These are phyloP conservation scores for Streptopelia turtur DNA, from an alignment of 2,797 vertebrate genomes.

Conservation along the genomic window DNA sequence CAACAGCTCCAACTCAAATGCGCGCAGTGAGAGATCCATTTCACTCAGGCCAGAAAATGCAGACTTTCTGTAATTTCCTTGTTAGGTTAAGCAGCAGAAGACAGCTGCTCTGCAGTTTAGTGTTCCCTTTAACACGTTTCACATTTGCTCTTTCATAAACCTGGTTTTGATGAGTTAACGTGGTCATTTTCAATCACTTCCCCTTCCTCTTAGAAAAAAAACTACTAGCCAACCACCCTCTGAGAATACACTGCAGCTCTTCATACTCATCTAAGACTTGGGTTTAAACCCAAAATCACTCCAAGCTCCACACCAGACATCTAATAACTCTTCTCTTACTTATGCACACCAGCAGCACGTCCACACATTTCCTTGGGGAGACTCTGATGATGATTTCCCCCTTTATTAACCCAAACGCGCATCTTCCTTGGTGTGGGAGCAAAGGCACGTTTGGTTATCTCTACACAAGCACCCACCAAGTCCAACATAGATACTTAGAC, in stretches of 20 bases:
- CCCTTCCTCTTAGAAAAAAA: background rate
- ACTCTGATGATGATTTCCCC: background rate
- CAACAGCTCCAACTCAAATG: accelerated
- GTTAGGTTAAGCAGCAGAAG: background rate
- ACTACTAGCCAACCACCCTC: background rate
- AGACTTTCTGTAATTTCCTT: background rate
- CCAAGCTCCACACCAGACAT: background rate
- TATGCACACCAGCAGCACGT: background rate
- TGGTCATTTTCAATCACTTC: background rate
- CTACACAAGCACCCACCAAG: background rate
- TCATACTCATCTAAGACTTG: background rate
- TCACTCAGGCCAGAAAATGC: accelerated
- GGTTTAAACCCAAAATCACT: background rate
- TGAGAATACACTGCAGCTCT: background rate
- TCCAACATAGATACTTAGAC: background rate
- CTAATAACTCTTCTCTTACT: background rate
- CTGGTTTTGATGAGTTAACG: background rate
- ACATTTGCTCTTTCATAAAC: background rate
- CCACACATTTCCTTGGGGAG: background rate
- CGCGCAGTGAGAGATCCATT: background rate
- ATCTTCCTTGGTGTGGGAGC: background rate
- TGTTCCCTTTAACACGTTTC: background rate
- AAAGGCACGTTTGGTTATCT: background rate
- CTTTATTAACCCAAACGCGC: background rate
- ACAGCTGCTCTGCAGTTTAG: background rate